Conservation (phyloP, 2,888 invertebrate genomes). For the Petrophora chlorosata region DNA sequence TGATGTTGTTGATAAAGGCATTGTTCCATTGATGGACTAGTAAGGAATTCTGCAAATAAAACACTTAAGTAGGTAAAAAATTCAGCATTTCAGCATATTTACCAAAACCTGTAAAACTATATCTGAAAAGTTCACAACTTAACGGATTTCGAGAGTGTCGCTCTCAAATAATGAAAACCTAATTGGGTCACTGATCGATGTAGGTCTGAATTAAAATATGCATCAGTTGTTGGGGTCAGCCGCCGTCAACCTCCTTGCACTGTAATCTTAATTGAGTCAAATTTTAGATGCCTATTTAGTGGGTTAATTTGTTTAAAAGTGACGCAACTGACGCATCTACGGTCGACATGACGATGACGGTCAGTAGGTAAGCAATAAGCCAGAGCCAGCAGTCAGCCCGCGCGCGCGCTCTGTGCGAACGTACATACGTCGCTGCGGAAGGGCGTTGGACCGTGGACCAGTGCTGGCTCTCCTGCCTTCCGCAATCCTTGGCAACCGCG, state of each 20-base stretch:
- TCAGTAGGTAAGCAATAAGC: constrained; percentile 3
- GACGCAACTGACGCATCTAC: constrained; percentile 44
- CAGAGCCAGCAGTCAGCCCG: constrained; percentile 39
- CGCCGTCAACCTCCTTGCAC: constrained; percentile 9
- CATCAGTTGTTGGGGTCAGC: constrained; percentile 19
- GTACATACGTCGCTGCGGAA: constrained; percentile 34
- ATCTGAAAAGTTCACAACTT: too few species aligned
- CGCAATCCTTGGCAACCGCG: not conserved
- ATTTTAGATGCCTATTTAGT: constrained; percentile 33
- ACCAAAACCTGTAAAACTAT: too few species aligned
- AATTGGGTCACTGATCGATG: constrained; percentile 15
- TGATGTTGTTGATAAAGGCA: too few species aligned
- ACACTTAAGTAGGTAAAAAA: too few species aligned
- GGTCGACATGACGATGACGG: constrained; percentile 7
- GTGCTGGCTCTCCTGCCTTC: constrained; percentile 1
- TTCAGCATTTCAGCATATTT: too few species aligned
- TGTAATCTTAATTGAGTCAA: constrained; percentile 34
- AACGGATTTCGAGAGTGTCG: too few species aligned
- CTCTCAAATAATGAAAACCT: not conserved
- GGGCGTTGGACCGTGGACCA: not conserved
- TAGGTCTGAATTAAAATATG: constrained; percentile 3
- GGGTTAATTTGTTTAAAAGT: constrained; percentile 37
- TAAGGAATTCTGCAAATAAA: too few species aligned
- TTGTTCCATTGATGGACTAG: too few species aligned
- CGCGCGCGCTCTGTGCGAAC: constrained; percentile 56